phyloP scores from a whole-genome alignment of 2,797 vertebrate genomes.

The Silurus aristotelis region DNA sequence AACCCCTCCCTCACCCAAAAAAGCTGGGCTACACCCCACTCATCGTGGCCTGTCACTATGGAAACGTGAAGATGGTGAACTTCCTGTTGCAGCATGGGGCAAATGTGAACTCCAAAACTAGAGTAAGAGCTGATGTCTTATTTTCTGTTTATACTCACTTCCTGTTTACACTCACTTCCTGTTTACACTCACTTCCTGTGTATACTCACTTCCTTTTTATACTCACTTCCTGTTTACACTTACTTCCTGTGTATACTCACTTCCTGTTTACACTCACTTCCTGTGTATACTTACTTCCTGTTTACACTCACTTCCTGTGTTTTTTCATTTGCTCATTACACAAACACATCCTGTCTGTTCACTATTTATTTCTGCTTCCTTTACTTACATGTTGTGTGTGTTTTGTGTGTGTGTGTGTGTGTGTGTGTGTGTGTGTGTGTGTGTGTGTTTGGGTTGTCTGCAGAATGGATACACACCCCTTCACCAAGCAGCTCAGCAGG shows the following conservation, averaged over 20 bases:
- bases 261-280: too few species aligned
- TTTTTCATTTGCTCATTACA: too few species aligned
- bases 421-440: neutral
- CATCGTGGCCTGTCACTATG: slow-evolving; percentile 95
- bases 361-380: neutral
- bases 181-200: neutral
- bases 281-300: neutral
- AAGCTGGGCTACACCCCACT: slow-evolving; percentile 95
- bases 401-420: neutral
- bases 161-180: neutral
- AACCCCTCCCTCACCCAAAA: neutral
- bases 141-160: neutral
- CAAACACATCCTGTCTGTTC: too few species aligned
- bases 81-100: slow-evolving; percentile 90
- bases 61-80: slow-evolving; percentile 92
- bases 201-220: too few species aligned
- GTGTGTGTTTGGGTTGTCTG: neutral
- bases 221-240: neutral
- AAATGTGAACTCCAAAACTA: slow-evolving; percentile 86
- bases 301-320: too few species aligned
- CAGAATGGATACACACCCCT: slow-evolving; percentile 93
- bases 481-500: slow-evolving; percentile 96
- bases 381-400: neutral
- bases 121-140: slow-evolving; percentile 73
- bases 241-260: too few species aligned